phyloP scores from a whole-genome alignment of 2,888 invertebrate species.

The Plebejus argus region DNA sequence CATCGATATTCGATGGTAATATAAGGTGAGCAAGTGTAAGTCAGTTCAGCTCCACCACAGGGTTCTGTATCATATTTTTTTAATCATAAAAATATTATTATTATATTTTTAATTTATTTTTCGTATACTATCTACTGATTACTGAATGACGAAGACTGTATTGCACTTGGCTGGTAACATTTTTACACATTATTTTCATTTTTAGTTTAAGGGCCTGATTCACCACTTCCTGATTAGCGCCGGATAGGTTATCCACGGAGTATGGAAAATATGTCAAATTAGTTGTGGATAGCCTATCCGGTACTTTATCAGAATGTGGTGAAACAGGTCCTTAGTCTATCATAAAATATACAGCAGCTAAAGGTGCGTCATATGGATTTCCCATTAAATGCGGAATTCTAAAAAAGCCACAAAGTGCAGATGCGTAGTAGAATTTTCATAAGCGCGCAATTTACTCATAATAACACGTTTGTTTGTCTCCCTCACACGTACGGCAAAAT shows the following conservation, averaged over 20 bases:
- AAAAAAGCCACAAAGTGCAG: constrained; percentile 47
- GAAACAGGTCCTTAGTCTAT: background rate
- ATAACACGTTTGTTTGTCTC: constrained; percentile 58
- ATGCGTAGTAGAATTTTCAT: constrained; percentile 62
- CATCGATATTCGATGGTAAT: constrained; percentile 50
- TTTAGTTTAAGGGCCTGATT: background rate
- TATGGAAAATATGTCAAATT: too few relatives aligned
- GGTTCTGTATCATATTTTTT: background rate
- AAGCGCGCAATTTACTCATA: constrained; percentile 67
- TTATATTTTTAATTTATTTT: background rate
- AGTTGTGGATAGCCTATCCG: too few relatives aligned
- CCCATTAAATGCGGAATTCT: background rate
- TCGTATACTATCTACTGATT: too few relatives aligned
- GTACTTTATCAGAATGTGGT: too few relatives aligned
- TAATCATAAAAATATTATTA: background rate
- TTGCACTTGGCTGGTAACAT: background rate
- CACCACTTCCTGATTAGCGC: too few relatives aligned
- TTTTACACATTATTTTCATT: background rate
- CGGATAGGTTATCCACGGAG: too few relatives aligned
- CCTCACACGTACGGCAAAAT: constrained; percentile 45
- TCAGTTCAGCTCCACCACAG: background rate
- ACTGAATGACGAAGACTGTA: too few relatives aligned
- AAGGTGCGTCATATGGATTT: background rate
- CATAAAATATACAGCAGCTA: background rate
- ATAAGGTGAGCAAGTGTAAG: constrained; percentile 41